Percentiles rank a stretch among this genome's conserved stretches.
Evolutionary conservation across 2,888 invertebrate genomes (phyloP).

Genomic region (Zygothrica quintamaculata): DNA sequence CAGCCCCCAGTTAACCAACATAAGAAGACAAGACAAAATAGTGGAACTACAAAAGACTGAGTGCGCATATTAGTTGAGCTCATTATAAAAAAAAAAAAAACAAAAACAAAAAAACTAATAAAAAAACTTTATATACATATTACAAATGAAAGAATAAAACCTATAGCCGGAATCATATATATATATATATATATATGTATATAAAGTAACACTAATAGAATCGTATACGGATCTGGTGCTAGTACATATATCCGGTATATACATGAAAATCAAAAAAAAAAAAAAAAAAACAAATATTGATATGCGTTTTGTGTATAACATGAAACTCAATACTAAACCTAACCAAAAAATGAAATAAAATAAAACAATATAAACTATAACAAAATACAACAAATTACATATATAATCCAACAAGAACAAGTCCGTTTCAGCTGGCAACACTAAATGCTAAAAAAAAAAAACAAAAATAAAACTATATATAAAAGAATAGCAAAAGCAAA

Average conservation of each 20-base stretch:
- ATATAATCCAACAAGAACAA: conserved; percentile 61
- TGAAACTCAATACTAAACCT: conserved; percentile 42
- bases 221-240: conserved; percentile 29
- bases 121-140: conserved; percentile 62
- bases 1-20: conserved; percentile 53
- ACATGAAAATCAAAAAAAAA: neutral
- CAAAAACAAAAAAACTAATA: too few relatives aligned
- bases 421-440: conserved; percentile 80
- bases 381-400: conserved; percentile 16
- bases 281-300: too few relatives aligned
- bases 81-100: too few relatives aligned
- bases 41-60: conserved; percentile 83
- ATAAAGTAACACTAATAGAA: conserved; percentile 15
- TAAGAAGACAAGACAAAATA: conserved; percentile 75
- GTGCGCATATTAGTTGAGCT: conserved; percentile 82
- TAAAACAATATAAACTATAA: conserved; percentile 21
- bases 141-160: conserved; percentile 14
- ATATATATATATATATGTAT: conserved; percentile 1
- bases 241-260: conserved; percentile 23
- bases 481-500: conserved; percentile 66
- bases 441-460: conserved; percentile 52
- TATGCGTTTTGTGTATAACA: conserved; percentile 63
- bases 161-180: conserved; percentile 18
- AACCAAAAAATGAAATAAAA: too few relatives aligned
- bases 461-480: conserved; percentile 29